A percentile compares a stretch with the other conserved stretches of the same genome.
These are phyloP conservation scores for Adoxophyes honmai DNA, from an alignment of 1,140 invertebrate genomes.

Conservation along the genomic window DNA sequence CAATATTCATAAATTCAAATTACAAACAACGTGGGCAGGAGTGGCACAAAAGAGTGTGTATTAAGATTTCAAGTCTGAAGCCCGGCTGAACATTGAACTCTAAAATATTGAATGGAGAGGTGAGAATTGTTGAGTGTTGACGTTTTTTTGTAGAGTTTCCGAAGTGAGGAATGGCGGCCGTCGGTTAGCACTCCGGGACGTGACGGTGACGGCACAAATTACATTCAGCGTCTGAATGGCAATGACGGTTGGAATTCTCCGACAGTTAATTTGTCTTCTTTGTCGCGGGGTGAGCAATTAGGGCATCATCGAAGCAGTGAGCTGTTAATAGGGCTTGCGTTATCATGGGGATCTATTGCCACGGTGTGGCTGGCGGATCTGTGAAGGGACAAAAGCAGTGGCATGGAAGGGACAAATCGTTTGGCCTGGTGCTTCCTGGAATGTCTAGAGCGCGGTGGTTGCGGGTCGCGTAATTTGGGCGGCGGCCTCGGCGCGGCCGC, in stretches of 20 bases:
- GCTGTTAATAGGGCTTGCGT: no score
- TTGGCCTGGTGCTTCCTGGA: slow-evolving; percentile 32
- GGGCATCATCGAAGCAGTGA: no score
- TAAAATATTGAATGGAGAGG: slow-evolving; percentile 27
- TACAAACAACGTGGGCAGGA: slow-evolving; percentile 33
- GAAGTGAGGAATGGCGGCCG: slow-evolving; percentile 23
- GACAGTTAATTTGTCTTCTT: slow-evolving; percentile 36
- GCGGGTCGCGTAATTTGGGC: slow-evolving; percentile 43
- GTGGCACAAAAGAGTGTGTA: slow-evolving; percentile 34
- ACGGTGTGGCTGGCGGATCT: no score
- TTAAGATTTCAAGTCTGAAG: slow-evolving; percentile 41
- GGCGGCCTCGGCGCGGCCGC: slow-evolving; percentile 30
- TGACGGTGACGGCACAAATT: slow-evolving; percentile 36
- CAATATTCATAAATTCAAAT: slow-evolving; percentile 48
- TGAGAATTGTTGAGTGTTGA: slow-evolving; percentile 24
- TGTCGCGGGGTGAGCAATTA: not conserved
- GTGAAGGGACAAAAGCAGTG: slow-evolving; percentile 38
- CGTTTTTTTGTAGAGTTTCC: slow-evolving; percentile 18
- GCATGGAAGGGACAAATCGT: slow-evolving; percentile 59
- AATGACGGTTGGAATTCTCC: slow-evolving; percentile 35
- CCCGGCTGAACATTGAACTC: slow-evolving; percentile 24
- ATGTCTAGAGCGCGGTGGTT: slow-evolving; percentile 31
- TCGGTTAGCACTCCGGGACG: slow-evolving; percentile 23
- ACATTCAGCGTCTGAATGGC: slow-evolving; percentile 36
- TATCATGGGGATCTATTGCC: no score